phyloP scores from a whole-genome alignment of 1,140 invertebrate species.

The Meloidogyne floridensis region DNA sequence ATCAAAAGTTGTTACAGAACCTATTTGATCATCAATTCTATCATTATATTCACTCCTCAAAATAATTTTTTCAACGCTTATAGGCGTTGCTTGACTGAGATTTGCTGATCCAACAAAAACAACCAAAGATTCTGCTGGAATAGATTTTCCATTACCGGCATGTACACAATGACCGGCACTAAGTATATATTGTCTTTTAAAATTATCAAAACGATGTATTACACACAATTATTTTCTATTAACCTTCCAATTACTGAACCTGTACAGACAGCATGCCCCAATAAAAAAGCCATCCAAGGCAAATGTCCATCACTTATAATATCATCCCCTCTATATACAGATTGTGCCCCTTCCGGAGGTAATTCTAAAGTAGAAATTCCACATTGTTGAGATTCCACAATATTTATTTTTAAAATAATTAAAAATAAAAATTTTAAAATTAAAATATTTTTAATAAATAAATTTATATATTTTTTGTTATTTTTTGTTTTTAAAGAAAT shows the following conservation, averaged over 20 bases:
- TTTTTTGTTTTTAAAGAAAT: neutral
- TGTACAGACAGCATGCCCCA: constrained; percentile 25
- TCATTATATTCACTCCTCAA: constrained; percentile 28
- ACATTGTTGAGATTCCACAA: neutral
- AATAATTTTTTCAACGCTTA: constrained; percentile 16
- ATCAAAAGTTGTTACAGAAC: constrained; percentile 23
- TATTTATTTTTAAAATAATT: neutral
- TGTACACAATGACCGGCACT: constrained; percentile 31
- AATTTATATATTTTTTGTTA: constrained; percentile 1
- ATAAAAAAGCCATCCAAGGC: constrained; percentile 30
- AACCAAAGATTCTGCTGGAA: constrained; percentile 11
- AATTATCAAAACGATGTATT: neutral
- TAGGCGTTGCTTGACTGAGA: constrained; percentile 12
- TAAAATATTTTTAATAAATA: neutral
- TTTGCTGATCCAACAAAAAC: constrained; percentile 26
- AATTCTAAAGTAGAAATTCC: constrained; percentile 11
- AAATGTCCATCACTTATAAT: constrained; percentile 12
- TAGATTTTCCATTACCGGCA: constrained; percentile 20
- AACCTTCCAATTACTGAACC: constrained; percentile 13
- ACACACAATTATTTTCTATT: neutral
- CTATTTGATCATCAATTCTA: constrained; percentile 24
- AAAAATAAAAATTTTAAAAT: neutral
- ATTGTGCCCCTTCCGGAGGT: neutral
- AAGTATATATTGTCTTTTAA: constrained; percentile 11
- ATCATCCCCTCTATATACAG: constrained; percentile 21